Percentiles rank a stretch among this genome's conserved stretches.
These are phyloP conservation scores for Lampropteryx suffumata DNA, from an alignment of 2,888 invertebrate genomes.

Conservation along the genomic window DNA sequence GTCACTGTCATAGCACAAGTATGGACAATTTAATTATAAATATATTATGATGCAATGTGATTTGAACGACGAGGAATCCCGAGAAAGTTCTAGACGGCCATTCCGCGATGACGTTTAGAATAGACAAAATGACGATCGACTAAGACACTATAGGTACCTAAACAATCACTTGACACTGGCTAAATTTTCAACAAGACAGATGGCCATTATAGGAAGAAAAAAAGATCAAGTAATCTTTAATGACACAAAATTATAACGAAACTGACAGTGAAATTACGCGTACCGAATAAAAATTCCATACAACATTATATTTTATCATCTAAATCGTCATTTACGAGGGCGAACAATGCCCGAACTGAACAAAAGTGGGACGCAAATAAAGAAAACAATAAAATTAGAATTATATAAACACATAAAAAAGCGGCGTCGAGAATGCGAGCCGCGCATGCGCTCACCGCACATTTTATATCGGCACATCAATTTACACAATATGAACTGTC, in stretches of 20 bases:
- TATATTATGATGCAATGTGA: too few species aligned
- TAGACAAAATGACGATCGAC: too few species aligned
- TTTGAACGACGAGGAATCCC: too few species aligned
- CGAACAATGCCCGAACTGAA: constrained; percentile 80
- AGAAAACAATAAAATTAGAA: constrained; percentile 83
- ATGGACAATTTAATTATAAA: too few species aligned
- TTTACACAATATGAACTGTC: background rate
- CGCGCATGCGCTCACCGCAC: constrained; percentile 68
- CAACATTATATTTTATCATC: constrained; percentile 82
- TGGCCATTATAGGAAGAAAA: too few species aligned
- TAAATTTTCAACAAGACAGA: too few species aligned
- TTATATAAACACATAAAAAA: constrained; percentile 82
- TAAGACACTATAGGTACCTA: too few species aligned
- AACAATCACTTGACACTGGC: too few species aligned
- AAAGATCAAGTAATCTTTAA: constrained; percentile 44
- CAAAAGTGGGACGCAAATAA: constrained; percentile 83
- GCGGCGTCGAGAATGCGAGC: constrained; percentile 64
- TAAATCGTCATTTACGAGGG: constrained; percentile 81
- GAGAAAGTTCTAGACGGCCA: too few species aligned
- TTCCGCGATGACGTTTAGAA: too few species aligned
- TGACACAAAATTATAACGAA: constrained; percentile 48
- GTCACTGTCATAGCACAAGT: too few species aligned
- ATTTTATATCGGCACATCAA: constrained; percentile 55
- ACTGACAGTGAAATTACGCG: constrained; percentile 58
- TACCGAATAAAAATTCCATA: constrained; percentile 68